These are phyloP conservation scores for Pseudois nayaur DNA, from an alignment of 2,113 vertebrate species.

Conservation along the genomic window DNA sequence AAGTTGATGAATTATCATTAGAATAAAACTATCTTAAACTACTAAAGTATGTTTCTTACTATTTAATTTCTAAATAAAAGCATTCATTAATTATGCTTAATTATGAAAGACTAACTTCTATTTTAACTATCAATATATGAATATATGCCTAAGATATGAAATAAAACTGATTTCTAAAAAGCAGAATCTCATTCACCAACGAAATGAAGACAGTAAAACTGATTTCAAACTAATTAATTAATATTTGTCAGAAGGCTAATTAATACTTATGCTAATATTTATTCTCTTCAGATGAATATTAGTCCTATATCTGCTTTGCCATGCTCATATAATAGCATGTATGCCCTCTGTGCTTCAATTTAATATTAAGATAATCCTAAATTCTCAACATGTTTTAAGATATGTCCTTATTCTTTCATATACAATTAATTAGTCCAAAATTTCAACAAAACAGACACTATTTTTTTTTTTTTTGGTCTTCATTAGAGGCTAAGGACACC, in stretches of 20 bases:
- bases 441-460: background rate
- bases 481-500: background rate
- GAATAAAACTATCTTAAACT: background rate
- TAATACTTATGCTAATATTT: background rate
- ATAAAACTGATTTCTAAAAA: slow-evolving; percentile 4
- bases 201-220: background rate
- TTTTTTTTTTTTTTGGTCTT: background rate
- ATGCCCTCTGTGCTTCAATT: background rate
- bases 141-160: background rate
- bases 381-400: background rate
- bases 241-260: background rate
- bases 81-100: background rate
- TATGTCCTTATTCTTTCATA: background rate
- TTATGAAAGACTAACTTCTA: background rate
- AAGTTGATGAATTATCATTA: background rate
- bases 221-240: slow-evolving; percentile 27
- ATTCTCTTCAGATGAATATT: background rate
- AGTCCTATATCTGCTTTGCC: background rate
- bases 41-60: background rate
- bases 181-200: background rate
- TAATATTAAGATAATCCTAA: background rate
- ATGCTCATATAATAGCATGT: background rate
- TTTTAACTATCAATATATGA: background rate
- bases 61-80: background rate
- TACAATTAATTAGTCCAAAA: background rate